Evolutionary conservation across 1,140 invertebrate species (phyloP), one percentile per base, ranked within the genome.

Genomic region (Nephotettix cincticeps): DNA sequence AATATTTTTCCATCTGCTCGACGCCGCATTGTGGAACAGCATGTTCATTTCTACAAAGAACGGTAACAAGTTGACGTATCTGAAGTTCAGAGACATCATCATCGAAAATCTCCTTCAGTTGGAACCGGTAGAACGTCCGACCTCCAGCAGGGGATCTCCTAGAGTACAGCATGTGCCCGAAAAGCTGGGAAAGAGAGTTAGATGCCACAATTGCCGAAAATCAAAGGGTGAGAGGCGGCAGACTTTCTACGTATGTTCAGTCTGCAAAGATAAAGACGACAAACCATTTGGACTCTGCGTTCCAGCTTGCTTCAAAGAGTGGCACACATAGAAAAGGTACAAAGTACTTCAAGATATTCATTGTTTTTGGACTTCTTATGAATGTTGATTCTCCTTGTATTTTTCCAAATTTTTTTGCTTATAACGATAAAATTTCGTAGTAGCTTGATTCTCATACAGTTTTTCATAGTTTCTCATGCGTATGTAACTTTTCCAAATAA

Each of bases 1-100:
- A 66, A 56, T 70, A 28, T 69, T 69, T 70, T 51, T 70, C 17
- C 68, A 73, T 65, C 43, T 73, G 32, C 40, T 73, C 0, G 69
- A 73, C 23, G 47, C 51, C 27, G 4, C 45, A 1, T 13, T 73
- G 25, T 67, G 61, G 43, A 73, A 73, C 58, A 66, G 58, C 43
- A 36, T 2, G 21, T 70, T 13, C 68, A 30, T 65, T 29, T 14
- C 69, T 51, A 17, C 36, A 54, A 64, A 45, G 54, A 11, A 61
- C 45, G 30, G 51, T 21, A 29, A 25, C 27, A 70, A 72, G 45
- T 63, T 56, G 25, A 70, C 68, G 27, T 66, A 70, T 19, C 64
- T 65, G 13, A 17, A 72, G 25, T 72, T 61, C 45, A 72, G 68
- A 43, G n/a, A 43, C n/a, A 9, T 43, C 9, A 43, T 43, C 9